phyloP scores from a whole-genome alignment of 2,797 vertebrate genomes.

The Trematomus bernacchii region DNA sequence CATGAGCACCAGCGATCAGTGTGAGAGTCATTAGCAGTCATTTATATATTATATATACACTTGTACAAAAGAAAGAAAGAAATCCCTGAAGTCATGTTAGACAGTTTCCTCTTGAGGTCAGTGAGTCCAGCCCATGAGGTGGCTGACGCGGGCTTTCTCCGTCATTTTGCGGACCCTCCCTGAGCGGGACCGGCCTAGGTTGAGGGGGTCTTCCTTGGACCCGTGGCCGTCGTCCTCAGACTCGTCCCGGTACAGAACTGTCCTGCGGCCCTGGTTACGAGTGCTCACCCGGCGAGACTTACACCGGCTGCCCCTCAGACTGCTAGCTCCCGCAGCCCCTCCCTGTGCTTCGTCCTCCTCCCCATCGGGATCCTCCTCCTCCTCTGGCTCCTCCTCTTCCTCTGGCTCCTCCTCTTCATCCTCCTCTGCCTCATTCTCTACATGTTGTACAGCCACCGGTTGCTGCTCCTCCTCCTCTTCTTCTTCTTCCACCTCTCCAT shows the following conservation, averaged over 20 bases:
- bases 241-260: constrained; percentile 94
- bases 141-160: constrained; percentile 98
- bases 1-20: constrained; percentile 82
- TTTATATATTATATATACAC: constrained; percentile 64
- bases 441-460: constrained; percentile 41
- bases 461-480: constrained; percentile 51
- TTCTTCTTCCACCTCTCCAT: constrained; percentile 54
- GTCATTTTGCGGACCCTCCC: constrained; percentile 98
- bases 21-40: constrained; percentile 72
- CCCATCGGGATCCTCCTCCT: constrained; percentile 70
- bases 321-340: constrained; percentile 33
- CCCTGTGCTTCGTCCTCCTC: constrained; percentile 78
- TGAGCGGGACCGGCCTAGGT: constrained; percentile 96
- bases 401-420: constrained; percentile 78
- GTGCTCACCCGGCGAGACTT: constrained; percentile 92
- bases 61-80: constrained; percentile 69
- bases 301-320: constrained; percentile 45
- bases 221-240: constrained; percentile 91
- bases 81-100: constrained; percentile 93
- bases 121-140: constrained; percentile 99
- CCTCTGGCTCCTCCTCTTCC: constrained; percentile 78
- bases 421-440: constrained; percentile 81
- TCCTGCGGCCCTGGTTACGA: constrained; percentile 95
- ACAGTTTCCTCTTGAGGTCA: constrained; percentile 81
- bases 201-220: constrained; percentile 93